Evolutionary conservation across 2,113 vertebrate species (phyloP).

Genomic region (Arizona elegans): DNA sequence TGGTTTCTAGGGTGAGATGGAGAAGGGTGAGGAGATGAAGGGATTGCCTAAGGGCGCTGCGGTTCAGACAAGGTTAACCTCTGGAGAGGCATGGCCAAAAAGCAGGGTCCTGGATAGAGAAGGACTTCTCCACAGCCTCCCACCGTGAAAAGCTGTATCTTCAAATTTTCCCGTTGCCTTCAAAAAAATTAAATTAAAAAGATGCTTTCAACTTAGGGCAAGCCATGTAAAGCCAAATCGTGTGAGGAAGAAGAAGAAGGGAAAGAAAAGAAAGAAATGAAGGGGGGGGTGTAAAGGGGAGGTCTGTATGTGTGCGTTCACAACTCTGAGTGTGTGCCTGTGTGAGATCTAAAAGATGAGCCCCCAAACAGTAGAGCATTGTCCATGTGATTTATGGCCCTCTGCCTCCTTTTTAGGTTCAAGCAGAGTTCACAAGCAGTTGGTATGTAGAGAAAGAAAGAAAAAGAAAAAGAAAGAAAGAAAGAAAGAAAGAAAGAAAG

Average conservation of each 20-base stretch:
- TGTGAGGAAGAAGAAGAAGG: slow-evolving; percentile 51
- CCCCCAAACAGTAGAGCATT: slow-evolving; percentile 84
- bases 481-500: slow-evolving; percentile 77
- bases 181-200: not conserved
- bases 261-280: not conserved
- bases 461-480: slow-evolving; percentile 76
- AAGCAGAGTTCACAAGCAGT: slow-evolving; percentile 85
- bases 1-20: not conserved
- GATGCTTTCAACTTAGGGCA: not conserved
- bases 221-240: slow-evolving; percentile 62
- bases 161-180: slow-evolving; percentile 51
- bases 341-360: slow-evolving; percentile 75
- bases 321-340: not conserved
- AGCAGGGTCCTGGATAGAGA: slow-evolving; percentile 44
- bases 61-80: slow-evolving; percentile 53
- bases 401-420: slow-evolving; percentile 80
- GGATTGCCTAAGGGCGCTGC: not conserved
- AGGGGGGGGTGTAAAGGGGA: not conserved
- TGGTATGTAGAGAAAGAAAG: slow-evolving; percentile 79
- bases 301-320: not conserved
- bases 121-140: slow-evolving; percentile 44
- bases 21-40: slow-evolving; percentile 30
- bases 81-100: slow-evolving; percentile 45
- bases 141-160: slow-evolving; percentile 48
- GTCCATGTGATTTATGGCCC: slow-evolving; percentile 86